Percentiles rank a stretch among this genome's conserved stretches.
Evolutionary conservation across 2,888 invertebrate genomes (phyloP).

Genomic region (Limnephilus marmoratus): DNA sequence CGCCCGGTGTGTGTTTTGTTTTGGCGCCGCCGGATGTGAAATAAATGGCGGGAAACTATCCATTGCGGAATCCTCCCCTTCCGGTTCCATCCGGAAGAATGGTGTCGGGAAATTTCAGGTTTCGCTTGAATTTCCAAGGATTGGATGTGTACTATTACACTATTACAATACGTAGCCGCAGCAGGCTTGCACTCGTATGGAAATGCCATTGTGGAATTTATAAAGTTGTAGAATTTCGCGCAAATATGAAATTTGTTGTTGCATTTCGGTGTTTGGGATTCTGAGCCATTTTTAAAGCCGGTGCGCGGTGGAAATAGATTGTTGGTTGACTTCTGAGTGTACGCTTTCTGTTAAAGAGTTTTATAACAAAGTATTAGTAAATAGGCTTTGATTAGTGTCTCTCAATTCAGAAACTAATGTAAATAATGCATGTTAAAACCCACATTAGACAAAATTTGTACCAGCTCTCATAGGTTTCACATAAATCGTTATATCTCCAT

Average conservation of each 20-base stretch:
- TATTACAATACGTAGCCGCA: background rate
- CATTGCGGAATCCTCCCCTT: slow-evolving; percentile 34
- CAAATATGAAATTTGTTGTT: background rate
- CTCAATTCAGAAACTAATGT: too few species aligned
- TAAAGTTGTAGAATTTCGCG: background rate
- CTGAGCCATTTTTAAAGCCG: too few species aligned
- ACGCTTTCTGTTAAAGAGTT: too few species aligned
- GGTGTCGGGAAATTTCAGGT: slow-evolving; percentile 32
- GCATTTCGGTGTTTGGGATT: background rate
- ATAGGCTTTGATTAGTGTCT: too few species aligned
- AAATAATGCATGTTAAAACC: too few species aligned
- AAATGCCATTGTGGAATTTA: background rate
- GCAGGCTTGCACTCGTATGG: background rate
- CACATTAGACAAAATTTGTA: too few species aligned
- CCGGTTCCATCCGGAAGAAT: slow-evolving; percentile 40
- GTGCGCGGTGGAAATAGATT: too few species aligned
- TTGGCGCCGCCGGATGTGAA: slow-evolving; percentile 52
- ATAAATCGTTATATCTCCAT: too few species aligned
- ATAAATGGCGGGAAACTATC: slow-evolving; percentile 54
- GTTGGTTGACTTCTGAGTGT: too few species aligned
- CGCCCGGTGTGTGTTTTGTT: slow-evolving; percentile 47
- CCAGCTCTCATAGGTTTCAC: too few species aligned
- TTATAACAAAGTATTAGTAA: too few species aligned
- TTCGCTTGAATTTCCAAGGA: slow-evolving; percentile 9
- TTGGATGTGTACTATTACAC: background rate